These are phyloP conservation scores for Lysiphlebus fabarum DNA, from an alignment of 1,140 invertebrate species.

Conservation along the genomic window DNA sequence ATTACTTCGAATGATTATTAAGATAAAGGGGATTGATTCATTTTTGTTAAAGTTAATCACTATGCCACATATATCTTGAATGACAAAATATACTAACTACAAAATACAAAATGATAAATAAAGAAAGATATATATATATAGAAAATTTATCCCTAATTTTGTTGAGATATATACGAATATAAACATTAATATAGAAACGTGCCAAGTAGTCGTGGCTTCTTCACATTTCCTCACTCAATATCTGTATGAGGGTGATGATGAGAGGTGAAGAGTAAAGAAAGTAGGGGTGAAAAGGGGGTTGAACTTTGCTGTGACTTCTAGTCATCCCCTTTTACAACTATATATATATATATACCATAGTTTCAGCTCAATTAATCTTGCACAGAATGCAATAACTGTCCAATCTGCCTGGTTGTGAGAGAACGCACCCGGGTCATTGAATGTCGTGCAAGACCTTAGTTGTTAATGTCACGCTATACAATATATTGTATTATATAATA, in stretches of 20 bases:
- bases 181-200: no score
- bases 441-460: constrained; percentile 30
- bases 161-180: no score
- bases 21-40: constrained; percentile 37
- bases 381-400: constrained; percentile 58
- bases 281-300: no score
- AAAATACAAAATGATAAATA: no score
- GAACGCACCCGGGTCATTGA: constrained; percentile 45
- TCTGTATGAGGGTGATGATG: no score
- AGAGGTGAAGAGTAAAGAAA: no score
- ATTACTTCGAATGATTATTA: constrained; percentile 47
- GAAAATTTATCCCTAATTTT: no score
- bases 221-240: no score
- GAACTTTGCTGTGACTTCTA: neutral
- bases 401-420: constrained; percentile 46
- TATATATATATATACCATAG: constrained; percentile 15
- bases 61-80: constrained; percentile 17
- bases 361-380: constrained; percentile 54
- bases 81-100: no score
- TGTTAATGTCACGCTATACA: constrained; percentile 30
- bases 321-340: neutral
- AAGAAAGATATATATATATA: no score
- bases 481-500: no score
- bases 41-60: constrained; percentile 48
- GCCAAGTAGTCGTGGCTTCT: no score